Evolutionary conservation across 2,113 vertebrate species (phyloP).

Genomic region (Myxocyprinus asiaticus): DNA sequence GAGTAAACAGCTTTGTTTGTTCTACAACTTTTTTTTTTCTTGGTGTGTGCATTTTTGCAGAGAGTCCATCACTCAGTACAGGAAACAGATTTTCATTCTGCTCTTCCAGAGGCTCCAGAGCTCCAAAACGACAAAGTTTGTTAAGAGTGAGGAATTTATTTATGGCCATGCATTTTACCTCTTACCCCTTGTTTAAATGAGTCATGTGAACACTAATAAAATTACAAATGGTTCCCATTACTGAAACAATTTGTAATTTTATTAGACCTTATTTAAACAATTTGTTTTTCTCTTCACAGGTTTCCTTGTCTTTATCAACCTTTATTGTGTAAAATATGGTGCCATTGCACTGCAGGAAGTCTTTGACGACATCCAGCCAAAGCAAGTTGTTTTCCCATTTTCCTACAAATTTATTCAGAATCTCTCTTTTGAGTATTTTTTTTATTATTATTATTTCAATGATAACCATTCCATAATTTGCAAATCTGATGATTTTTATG

Average conservation of each 20-base stretch:
- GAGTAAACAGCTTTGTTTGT: background rate
- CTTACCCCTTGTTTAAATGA: too few relatives aligned
- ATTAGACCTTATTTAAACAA: too few relatives aligned
- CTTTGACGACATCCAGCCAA: slow-evolving; percentile 96
- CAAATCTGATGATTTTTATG: too few relatives aligned
- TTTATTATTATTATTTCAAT: too few relatives aligned
- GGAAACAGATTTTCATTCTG: slow-evolving; percentile 96
- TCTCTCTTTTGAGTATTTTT: too few relatives aligned
- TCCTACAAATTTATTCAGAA: too few relatives aligned
- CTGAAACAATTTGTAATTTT: too few relatives aligned
- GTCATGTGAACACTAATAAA: too few relatives aligned
- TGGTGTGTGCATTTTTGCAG: slow-evolving; percentile 62
- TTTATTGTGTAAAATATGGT: slow-evolving; percentile 93
- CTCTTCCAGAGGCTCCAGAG: slow-evolving; percentile 97
- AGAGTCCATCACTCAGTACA: slow-evolving; percentile 90
- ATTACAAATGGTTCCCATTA: too few relatives aligned
- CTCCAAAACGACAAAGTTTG: slow-evolving; percentile 98
- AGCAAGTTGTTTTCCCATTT: slow-evolving; percentile 77
- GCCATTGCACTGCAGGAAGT: slow-evolving; percentile 94
- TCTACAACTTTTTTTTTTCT: background rate
- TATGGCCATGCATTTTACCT: too few relatives aligned
- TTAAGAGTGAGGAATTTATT: slow-evolving; percentile 87
- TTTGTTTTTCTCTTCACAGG: slow-evolving; percentile 71
- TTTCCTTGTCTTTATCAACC: slow-evolving; percentile 96
- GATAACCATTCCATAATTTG: too few relatives aligned